These are phyloP conservation scores for Poeciliopsis retropinna DNA, from an alignment of 2,113 vertebrate species.

Conservation along the genomic window DNA sequence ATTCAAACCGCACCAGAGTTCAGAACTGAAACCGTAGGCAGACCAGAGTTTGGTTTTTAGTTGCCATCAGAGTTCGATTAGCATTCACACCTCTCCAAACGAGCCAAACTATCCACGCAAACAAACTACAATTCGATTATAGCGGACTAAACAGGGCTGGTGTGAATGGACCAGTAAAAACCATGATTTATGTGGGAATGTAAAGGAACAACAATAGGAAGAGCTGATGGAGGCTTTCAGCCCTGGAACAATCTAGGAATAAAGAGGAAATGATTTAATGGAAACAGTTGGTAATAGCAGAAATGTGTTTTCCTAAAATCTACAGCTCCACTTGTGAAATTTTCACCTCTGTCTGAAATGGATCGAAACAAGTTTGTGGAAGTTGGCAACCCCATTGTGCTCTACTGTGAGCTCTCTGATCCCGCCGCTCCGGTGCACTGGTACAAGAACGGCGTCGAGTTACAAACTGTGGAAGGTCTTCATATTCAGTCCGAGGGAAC, in stretches of 20 bases:
- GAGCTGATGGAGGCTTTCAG: background rate
- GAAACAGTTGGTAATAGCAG: background rate
- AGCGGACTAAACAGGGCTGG: too few species aligned
- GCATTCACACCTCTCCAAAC: too few species aligned
- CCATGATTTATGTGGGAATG: background rate
- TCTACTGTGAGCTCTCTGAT: slow-evolving; percentile 84
- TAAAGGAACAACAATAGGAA: too few species aligned
- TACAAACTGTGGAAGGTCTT: slow-evolving; percentile 78
- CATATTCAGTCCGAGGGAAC: slow-evolving; percentile 84
- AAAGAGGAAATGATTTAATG: background rate
- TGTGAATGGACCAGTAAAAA: too few species aligned
- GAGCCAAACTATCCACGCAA: too few species aligned
- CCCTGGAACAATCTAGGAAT: background rate
- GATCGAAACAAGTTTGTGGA: slow-evolving; percentile 85
- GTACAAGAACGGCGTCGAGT: slow-evolving; percentile 82
- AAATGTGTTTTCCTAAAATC: slow-evolving; percentile 29
- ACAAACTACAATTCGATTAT: too few species aligned
- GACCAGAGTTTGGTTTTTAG: too few species aligned
- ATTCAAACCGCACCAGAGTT: too few species aligned
- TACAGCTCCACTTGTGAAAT: slow-evolving; percentile 83
- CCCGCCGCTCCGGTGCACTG: slow-evolving; percentile 77
- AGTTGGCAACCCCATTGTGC: slow-evolving; percentile 82
- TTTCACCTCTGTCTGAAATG: slow-evolving; percentile 82
- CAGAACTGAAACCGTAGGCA: too few species aligned
- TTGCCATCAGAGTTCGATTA: too few species aligned